phyloP scores from a whole-genome alignment of 1,140 invertebrate species.

The Drosophila oshimai region DNA sequence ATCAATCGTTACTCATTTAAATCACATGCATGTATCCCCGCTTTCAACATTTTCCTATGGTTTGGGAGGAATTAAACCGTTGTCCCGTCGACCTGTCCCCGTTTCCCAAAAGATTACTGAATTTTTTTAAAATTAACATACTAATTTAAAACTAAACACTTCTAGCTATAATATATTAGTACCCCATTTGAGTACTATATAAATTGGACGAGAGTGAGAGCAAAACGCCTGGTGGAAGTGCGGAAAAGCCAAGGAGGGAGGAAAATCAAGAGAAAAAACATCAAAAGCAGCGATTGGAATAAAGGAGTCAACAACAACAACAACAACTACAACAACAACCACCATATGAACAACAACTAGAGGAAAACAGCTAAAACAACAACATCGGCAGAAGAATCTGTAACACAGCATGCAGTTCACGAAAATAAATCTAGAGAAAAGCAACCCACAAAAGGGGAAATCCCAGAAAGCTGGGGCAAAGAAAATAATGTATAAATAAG shows the following conservation, averaged over 20 bases:
- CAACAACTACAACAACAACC: slow-evolving; percentile 22
- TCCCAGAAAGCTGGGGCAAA: slow-evolving; percentile 7
- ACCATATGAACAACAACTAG: slow-evolving; percentile 21
- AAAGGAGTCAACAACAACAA: slow-evolving; percentile 18
- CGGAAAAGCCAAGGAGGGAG: background rate
- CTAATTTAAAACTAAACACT: slow-evolving; percentile 18
- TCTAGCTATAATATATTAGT: slow-evolving; percentile 77
- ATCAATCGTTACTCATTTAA: slow-evolving; percentile 28
- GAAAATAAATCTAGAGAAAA: slow-evolving; percentile 39
- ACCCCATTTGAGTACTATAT: slow-evolving; percentile 66
- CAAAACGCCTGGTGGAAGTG: background rate
- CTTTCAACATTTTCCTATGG: background rate
- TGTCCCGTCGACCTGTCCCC: too few species aligned
- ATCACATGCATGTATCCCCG: slow-evolving; percentile 1
- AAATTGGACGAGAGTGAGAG: slow-evolving; percentile 49
- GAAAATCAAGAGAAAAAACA: slow-evolving; percentile 3
- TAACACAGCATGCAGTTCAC: slow-evolving; percentile 44
- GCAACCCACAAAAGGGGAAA: background rate
- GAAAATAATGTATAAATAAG: slow-evolving; percentile 57
- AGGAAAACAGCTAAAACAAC: slow-evolving; percentile 9
- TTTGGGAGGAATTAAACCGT: background rate
- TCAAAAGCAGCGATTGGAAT: slow-evolving; percentile 17
- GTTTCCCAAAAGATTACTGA: background rate
- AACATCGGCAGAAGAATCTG: slow-evolving; percentile 11
- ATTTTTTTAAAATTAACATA: background rate